phyloP scores from a whole-genome alignment of 2,113 vertebrate genomes.

The Amblyopsis rosae region DNA sequence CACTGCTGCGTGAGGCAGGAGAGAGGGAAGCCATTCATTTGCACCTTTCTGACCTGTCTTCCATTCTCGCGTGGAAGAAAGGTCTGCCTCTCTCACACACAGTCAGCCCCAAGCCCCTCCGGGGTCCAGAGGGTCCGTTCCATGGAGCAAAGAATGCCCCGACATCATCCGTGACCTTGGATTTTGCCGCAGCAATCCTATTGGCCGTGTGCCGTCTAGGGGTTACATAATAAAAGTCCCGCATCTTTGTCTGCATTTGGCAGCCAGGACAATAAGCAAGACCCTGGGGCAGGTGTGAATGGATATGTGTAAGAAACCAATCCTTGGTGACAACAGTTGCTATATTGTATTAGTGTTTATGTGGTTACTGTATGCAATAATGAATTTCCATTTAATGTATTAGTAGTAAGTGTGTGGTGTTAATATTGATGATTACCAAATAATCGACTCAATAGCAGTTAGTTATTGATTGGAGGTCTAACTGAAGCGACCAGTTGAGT shows the following conservation, averaged over 20 bases:
- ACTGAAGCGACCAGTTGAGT: too few relatives aligned
- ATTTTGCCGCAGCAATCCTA: slow-evolving; percentile 40
- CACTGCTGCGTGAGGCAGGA: slow-evolving; percentile 44
- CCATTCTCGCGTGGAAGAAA: slow-evolving; percentile 59
- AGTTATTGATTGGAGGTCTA: too few relatives aligned
- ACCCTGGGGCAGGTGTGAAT: neutral
- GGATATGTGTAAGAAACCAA: neutral
- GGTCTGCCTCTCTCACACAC: slow-evolving; percentile 46
- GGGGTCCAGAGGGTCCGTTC: slow-evolving; percentile 52
- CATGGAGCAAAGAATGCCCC: slow-evolving; percentile 52
- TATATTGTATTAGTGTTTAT: neutral
- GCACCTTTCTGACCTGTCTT: slow-evolving; percentile 56
- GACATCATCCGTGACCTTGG: slow-evolving; percentile 58
- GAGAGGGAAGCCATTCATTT: slow-evolving; percentile 52
- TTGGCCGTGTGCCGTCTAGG: slow-evolving; percentile 26
- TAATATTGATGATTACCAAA: too few relatives aligned
- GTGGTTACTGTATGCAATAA: too few relatives aligned
- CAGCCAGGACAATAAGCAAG: neutral
- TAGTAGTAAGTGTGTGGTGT: too few relatives aligned
- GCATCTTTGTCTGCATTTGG: slow-evolving; percentile 10
- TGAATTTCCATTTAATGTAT: too few relatives aligned
- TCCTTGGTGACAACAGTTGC: neutral
- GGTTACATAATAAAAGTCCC: slow-evolving; percentile 30
- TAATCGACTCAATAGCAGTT: too few relatives aligned
- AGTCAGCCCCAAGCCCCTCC: slow-evolving; percentile 38